Base-by-base conservation (phyloP, 2,113 vertebrate genomes). In the Thinocorus orbignyianus region DNA sequence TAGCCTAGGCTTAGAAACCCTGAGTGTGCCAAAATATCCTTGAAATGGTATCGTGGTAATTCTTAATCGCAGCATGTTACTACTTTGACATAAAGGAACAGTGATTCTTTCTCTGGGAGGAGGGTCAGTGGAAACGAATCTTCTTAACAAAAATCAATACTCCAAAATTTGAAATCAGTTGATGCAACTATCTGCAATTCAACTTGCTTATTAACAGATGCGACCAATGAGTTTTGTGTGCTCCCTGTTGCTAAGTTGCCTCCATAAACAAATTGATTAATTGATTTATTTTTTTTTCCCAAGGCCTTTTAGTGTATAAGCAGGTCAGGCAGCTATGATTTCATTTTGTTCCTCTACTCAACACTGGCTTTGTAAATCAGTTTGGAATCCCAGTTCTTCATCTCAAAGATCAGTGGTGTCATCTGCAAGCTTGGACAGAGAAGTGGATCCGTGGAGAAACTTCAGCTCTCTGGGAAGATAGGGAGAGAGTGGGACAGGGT, bases 201-300 rank as follows among this genome's bases (percentile, higher is more conserved):
- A 93, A 86, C 84, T 96, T 91, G 65, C 91, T 97, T 95, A 95
- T 98, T 97, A 98, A 89, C 87, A 82, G 96, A 94, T 62, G 69
- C 13, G 17, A 71, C 96, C 96, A 97, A 69, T 95, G 81, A 62
- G 83, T 92, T 87, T 37, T 20, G 2, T 77, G 88, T 71, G 77
- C 86, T 97, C 91, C 90, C 90, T 92, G 84, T 97, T 97, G 96
- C 97, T 97, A 97, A 97, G 95, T 89, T 96, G 95, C 96, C 93
- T 97, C 91, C 70, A 96, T 96, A 98, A 97, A 97, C 97, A 97
- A 96, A 97, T 95, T 96, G 97, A 98, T 98, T 97, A 96, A 97
- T 98, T 94, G 97, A 97, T 97, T 97, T 94, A 55, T 89, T 80
- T 88, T 92, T 48, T 11, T 0, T 2, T 7, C 72, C 52, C 46